These are phyloP conservation scores for Doryteuthis pealeii DNA, from an alignment of 1,140 invertebrate species.

Conservation along the genomic window DNA sequence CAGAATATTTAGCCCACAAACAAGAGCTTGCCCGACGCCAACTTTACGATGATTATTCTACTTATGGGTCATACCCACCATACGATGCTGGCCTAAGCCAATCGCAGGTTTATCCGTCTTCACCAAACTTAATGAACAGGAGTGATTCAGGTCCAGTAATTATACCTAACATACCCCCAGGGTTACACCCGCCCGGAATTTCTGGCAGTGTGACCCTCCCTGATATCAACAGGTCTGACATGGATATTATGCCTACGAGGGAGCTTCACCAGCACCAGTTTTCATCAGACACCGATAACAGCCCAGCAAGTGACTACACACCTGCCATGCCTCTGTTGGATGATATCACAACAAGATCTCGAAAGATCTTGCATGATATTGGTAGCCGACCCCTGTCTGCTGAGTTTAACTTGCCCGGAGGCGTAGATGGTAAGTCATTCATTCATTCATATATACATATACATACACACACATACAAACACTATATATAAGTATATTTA, in stretches of 20 bases:
- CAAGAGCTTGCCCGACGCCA: conserved; percentile 40
- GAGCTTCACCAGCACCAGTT: conserved; percentile 30
- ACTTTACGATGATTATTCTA: conserved; percentile 30
- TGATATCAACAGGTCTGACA: conserved; percentile 38
- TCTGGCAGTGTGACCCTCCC: conserved; percentile 51
- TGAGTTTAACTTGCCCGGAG: conserved; percentile 50
- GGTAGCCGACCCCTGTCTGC: conserved; percentile 63
- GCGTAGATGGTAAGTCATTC: conserved; percentile 45
- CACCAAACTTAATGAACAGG: conserved; percentile 24
- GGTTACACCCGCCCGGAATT: conserved; percentile 31
- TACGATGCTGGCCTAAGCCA: neutral
- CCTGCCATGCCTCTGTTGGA: conserved; percentile 69
- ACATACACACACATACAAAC: too few species aligned
- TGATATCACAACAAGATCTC: conserved; percentile 67
- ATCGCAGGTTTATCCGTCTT: conserved; percentile 22
- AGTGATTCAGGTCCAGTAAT: conserved; percentile 24
- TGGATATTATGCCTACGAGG: conserved; percentile 22
- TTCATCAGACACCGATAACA: conserved; percentile 46
- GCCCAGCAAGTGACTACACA: conserved; percentile 51
- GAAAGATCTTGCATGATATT: conserved; percentile 67
- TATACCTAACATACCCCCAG: neutral
- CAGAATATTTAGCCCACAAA: conserved; percentile 55
- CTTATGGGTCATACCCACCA: conserved; percentile 20
- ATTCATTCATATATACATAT: too few species aligned
- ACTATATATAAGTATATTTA: too few species aligned